Conservation (phyloP, 2,888 invertebrate species). For the Octodonta nipae region DNA sequence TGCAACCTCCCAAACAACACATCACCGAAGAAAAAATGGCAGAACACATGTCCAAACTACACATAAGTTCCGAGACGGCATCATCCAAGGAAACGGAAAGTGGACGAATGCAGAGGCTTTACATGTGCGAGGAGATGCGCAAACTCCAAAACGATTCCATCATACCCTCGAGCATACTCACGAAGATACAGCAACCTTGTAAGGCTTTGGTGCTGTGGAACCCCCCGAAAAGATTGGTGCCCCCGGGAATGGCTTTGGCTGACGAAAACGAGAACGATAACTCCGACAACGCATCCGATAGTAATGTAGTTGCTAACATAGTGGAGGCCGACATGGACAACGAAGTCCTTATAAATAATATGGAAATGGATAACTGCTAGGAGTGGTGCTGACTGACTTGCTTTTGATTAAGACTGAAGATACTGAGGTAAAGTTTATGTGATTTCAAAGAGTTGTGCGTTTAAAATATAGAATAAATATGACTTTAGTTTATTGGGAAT, state of each 20-base stretch:
- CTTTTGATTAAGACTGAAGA: too few relatives aligned
- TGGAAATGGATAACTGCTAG: slow-evolving; percentile 22
- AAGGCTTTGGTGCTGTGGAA: slow-evolving; percentile 74
- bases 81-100: slow-evolving; percentile 23
- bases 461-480: too few relatives aligned
- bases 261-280: slow-evolving; percentile 31
- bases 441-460: too few relatives aligned
- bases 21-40: slow-evolving; percentile 78
- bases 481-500: too few relatives aligned
- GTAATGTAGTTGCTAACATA: slow-evolving; percentile 20
- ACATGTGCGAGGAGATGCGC: slow-evolving; percentile 59
- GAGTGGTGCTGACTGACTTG: too few relatives aligned
- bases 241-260: slow-evolving; percentile 27
- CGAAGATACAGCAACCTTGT: slow-evolving; percentile 53
- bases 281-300: slow-evolving; percentile 34
- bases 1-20: slow-evolving; percentile 49
- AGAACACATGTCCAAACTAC: slow-evolving; percentile 60
- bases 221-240: slow-evolving; percentile 39
- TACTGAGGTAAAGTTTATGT: too few relatives aligned
- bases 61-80: slow-evolving; percentile 44
- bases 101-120: slow-evolving; percentile 33
- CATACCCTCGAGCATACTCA: slow-evolving; percentile 51
- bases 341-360: slow-evolving; percentile 13
- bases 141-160: slow-evolving; percentile 51
- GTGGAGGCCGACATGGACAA: slow-evolving; percentile 10